These are phyloP conservation scores for Unio delphinus DNA, from an alignment of 2,888 invertebrate species.

Conservation along the genomic window DNA sequence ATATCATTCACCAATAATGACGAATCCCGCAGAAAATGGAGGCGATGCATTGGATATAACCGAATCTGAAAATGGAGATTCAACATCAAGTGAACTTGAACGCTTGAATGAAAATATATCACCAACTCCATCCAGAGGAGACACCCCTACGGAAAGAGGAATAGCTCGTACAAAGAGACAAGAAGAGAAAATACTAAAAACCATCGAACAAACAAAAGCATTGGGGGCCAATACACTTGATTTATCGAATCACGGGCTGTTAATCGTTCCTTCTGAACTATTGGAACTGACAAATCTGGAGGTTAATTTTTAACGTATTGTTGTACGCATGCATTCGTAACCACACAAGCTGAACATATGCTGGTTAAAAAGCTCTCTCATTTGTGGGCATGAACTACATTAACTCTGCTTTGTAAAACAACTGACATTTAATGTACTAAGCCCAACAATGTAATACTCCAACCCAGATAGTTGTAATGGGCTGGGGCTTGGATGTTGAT, in stretches of 20 bases:
- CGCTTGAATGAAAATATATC: conserved; percentile 31
- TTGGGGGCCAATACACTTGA: conserved; percentile 57
- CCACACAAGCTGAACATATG: too few relatives aligned
- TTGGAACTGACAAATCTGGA: conserved; percentile 58
- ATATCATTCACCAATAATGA: conserved; percentile 18
- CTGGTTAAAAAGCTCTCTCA: too few relatives aligned
- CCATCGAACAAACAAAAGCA: conserved; percentile 49
- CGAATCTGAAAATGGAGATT: conserved; percentile 36
- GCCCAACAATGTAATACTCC: too few relatives aligned
- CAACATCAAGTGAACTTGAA: conserved; percentile 49
- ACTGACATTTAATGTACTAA: too few relatives aligned
- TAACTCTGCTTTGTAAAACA: too few relatives aligned
- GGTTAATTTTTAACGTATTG: conserved; percentile 31
- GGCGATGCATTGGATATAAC: conserved; percentile 24
- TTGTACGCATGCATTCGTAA: too few relatives aligned
- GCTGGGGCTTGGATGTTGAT: too few relatives aligned
- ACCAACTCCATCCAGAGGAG: conserved; percentile 33
- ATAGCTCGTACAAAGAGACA: conserved; percentile 49
- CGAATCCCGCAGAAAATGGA: conserved; percentile 19
- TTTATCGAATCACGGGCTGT: conserved; percentile 53
- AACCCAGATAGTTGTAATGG: too few relatives aligned
- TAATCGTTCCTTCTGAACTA: conserved; percentile 58
- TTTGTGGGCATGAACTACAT: too few relatives aligned
- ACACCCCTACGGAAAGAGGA: conserved; percentile 46
- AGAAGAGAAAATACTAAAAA: conserved; percentile 43